phyloP scores from a whole-genome alignment of 2,113 vertebrate genomes.

The Apus apus region DNA sequence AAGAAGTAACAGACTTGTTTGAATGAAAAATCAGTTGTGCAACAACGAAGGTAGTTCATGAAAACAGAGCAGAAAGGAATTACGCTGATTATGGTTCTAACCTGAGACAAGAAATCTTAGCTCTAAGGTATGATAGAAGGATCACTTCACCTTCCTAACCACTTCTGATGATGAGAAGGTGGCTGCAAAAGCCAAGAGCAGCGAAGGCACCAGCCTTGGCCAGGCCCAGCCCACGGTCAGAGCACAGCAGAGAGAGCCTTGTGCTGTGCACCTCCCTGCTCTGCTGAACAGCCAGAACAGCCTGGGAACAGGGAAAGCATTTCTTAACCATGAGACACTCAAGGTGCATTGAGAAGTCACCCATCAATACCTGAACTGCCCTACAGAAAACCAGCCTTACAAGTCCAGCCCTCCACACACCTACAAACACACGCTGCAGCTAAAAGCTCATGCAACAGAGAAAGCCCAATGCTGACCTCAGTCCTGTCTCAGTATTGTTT shows the following conservation, averaged over 20 bases:
- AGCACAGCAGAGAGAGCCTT: background rate
- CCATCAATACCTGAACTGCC: accelerated
- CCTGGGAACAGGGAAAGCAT: accelerated
- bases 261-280: accelerated
- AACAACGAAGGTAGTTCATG: background rate
- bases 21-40: background rate
- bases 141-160: background rate
- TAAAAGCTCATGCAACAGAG: background rate
- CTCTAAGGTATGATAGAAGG: accelerated
- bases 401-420: background rate
- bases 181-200: accelerated
- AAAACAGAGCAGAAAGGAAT: background rate
- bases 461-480: background rate
- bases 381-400: background rate
- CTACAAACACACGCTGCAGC: background rate
- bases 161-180: accelerated
- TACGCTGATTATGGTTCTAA: background rate
- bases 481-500: background rate
- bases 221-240: background rate
- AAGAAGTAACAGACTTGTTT: background rate
- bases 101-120: background rate
- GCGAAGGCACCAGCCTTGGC: accelerated
- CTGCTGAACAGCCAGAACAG: background rate
- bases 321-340: background rate
- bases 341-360: background rate